phyloP scores from a whole-genome alignment of 1,140 invertebrate genomes.

The Euwallacea fornicatus region DNA sequence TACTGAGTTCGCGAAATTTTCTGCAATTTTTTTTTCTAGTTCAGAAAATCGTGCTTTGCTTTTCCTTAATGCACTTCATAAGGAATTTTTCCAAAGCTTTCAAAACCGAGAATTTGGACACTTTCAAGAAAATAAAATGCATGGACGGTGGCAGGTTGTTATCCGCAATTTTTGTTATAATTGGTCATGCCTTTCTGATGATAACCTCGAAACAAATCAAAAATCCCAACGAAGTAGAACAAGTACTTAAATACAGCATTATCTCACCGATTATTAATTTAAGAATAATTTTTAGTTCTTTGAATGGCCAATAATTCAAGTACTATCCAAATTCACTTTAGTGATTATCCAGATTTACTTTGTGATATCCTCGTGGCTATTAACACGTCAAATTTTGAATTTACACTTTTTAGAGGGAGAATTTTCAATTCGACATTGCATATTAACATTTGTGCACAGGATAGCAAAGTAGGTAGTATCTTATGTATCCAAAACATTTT shows the following conservation, averaged over 20 bases:
- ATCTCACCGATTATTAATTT: too few relatives aligned
- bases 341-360: not conserved
- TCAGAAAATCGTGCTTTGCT: not conserved
- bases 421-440: not conserved
- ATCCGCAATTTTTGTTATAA: not conserved
- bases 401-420: not conserved
- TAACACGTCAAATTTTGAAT: not conserved
- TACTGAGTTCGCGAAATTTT: not conserved
- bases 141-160: not conserved
- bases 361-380: not conserved
- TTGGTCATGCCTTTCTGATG: not conserved
- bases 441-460: not conserved
- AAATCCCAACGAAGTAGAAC: not conserved
- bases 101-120: not conserved
- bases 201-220: not conserved
- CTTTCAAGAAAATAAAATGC: not conserved
- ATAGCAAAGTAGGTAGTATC: not conserved
- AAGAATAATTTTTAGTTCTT: not conserved
- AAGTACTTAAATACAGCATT: not conserved
- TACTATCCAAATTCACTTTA: not conserved
- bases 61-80: not conserved
- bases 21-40: constrained; percentile 4
- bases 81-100: not conserved
- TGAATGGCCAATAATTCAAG: not conserved
- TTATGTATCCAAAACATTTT: too few relatives aligned